Conservation (phyloP, 1,140 invertebrate species). For the Helicoverpa zea region DNA sequence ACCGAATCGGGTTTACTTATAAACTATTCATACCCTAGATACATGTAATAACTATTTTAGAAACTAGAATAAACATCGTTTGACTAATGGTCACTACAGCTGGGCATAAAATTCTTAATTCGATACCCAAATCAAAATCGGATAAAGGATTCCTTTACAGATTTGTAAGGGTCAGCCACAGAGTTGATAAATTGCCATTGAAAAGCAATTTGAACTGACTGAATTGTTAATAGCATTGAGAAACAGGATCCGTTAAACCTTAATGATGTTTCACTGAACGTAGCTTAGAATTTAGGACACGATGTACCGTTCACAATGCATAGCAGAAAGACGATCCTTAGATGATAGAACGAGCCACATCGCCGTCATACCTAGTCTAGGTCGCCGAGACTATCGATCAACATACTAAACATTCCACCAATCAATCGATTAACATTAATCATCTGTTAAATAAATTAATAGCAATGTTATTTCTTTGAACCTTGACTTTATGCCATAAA, state of each 20-base stretch:
- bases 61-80: too few relatives aligned
- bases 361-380: slow-evolving; percentile 24
- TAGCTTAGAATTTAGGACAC: neutral
- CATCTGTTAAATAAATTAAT: neutral
- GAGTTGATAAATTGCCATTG: too few relatives aligned
- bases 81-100: too few relatives aligned
- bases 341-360: neutral
- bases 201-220: neutral
- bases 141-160: too few relatives aligned
- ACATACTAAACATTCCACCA: slow-evolving; percentile 6
- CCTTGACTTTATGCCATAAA: neutral
- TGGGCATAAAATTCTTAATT: too few relatives aligned
- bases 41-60: too few relatives aligned
- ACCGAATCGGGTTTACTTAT: slow-evolving; percentile 31
- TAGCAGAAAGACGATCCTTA: slow-evolving; percentile 5
- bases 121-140: too few relatives aligned
- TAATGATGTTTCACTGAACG: neutral
- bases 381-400: slow-evolving; percentile 19
- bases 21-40: too few relatives aligned
- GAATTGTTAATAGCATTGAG: neutral
- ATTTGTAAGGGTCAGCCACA: too few relatives aligned
- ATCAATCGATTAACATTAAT: slow-evolving; percentile 10
- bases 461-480: neutral
- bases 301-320: neutral
- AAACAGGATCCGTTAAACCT: neutral